Percentiles rank a stretch among this genome's conserved stretches.
Conservation (phyloP, 2,113 vertebrate species). For the Poeciliopsis turrubarensis region DNA sequence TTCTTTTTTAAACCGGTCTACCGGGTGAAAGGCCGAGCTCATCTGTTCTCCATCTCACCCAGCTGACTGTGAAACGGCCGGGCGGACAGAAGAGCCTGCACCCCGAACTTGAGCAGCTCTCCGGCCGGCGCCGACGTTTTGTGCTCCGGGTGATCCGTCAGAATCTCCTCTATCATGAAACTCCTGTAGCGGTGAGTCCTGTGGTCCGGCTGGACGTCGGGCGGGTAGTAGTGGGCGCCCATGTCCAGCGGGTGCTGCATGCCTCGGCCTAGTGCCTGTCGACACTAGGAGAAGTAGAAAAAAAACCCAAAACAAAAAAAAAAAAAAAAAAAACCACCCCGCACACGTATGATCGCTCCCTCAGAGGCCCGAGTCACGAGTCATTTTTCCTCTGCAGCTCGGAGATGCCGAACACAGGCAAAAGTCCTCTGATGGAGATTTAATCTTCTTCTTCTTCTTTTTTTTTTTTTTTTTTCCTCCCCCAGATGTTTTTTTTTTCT, state of each 20-base stretch:
- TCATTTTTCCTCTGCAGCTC: slow-evolving; percentile 41
- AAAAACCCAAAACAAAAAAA: too few relatives aligned
- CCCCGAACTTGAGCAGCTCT: slow-evolving; percentile 94
- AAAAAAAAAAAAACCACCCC: background rate
- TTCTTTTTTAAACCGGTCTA: too few relatives aligned
- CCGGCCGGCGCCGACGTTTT: slow-evolving; percentile 86
- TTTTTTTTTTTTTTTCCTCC: background rate
- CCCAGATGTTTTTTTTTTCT: background rate
- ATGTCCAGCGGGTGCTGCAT: slow-evolving; percentile 93
- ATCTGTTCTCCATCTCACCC: slow-evolving; percentile 68
- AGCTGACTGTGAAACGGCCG: slow-evolving; percentile 92
- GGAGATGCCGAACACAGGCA: slow-evolving; percentile 16
- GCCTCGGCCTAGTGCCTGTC: slow-evolving; percentile 49
- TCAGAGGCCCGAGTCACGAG: slow-evolving; percentile 35
- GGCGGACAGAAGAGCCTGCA: slow-evolving; percentile 90
- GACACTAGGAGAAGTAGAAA: background rate
- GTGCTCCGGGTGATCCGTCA: slow-evolving; percentile 90
- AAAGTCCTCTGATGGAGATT: slow-evolving; percentile 22
- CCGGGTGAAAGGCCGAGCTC: background rate
- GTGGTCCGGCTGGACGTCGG: slow-evolving; percentile 87
- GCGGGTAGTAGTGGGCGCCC: slow-evolving; percentile 87
- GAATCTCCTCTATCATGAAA: slow-evolving; percentile 99
- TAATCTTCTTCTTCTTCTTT: too few relatives aligned
- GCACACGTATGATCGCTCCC: slow-evolving; percentile 9
- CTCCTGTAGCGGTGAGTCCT: slow-evolving; percentile 95